phyloP scores from a whole-genome alignment of 2,888 invertebrate genomes.

The Siphlonurus alternatus region DNA sequence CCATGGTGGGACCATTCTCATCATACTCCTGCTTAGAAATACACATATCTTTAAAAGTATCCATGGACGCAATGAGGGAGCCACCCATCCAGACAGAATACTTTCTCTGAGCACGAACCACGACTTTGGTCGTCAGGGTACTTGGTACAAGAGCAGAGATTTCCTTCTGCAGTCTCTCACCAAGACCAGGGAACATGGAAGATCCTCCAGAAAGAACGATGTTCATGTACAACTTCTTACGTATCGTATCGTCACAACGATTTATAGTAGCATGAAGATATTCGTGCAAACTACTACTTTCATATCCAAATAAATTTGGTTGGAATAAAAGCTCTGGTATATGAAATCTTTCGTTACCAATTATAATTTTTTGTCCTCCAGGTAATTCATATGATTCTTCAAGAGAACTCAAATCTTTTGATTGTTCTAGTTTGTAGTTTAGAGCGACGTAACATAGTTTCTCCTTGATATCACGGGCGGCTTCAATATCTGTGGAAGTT shows the following conservation, averaged over 20 bases:
- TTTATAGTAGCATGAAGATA: slow-evolving; percentile 87
- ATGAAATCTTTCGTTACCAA: slow-evolving; percentile 75
- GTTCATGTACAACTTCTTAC: slow-evolving; percentile 83
- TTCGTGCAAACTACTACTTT: slow-evolving; percentile 78
- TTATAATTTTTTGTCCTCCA: slow-evolving; percentile 78
- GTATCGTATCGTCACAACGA: slow-evolving; percentile 89
- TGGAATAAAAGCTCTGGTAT: slow-evolving; percentile 83
- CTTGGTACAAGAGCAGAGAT: slow-evolving; percentile 63
- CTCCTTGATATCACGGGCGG: slow-evolving; percentile 89
- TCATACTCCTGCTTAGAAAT: slow-evolving; percentile 96
- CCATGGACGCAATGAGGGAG: slow-evolving; percentile 83
- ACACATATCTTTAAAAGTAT: slow-evolving; percentile 89
- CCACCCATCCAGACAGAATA: slow-evolving; percentile 99
- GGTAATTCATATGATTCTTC: slow-evolving; percentile 89
- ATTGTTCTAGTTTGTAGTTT: slow-evolving; percentile 93
- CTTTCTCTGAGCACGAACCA: slow-evolving; percentile 90
- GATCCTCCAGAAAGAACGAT: slow-evolving; percentile 83
- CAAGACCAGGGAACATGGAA: slow-evolving; percentile 95
- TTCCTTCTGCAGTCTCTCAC: slow-evolving; percentile 95
- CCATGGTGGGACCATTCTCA: slow-evolving; percentile 88
- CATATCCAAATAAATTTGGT: slow-evolving; percentile 81
- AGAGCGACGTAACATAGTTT: slow-evolving; percentile 86
- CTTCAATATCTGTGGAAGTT: slow-evolving; percentile 54
- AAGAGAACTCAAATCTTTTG: slow-evolving; percentile 75
- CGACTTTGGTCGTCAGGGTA: slow-evolving; percentile 49